phyloP scores from a whole-genome alignment of 2,797 vertebrate genomes.

The Acanthornis magna region DNA sequence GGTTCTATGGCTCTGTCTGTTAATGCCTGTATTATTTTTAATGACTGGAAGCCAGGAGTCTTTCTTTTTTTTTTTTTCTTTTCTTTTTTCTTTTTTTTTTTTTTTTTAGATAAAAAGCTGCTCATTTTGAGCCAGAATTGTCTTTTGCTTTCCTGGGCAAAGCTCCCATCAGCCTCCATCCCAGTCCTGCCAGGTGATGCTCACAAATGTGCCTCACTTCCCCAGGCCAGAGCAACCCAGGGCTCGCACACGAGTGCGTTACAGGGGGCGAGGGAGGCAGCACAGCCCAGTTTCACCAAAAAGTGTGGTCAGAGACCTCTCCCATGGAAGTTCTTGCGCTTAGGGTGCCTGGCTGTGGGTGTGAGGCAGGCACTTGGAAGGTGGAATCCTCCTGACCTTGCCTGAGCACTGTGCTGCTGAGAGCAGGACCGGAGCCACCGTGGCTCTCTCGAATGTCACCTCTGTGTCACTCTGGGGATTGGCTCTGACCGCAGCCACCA shows the following conservation, averaged over 20 bases:
- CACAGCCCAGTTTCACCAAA: neutral
- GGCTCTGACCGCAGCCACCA: neutral
- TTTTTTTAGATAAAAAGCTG: neutral
- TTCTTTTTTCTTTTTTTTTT: neutral
- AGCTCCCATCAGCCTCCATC: neutral
- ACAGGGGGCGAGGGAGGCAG: neutral
- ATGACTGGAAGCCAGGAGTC: neutral
- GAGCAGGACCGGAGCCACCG: neutral
- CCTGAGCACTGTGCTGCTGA: neutral
- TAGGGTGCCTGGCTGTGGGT: neutral
- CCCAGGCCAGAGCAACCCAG: neutral
- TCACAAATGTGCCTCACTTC: neutral
- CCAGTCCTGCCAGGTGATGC: neutral
- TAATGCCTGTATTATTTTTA: neutral
- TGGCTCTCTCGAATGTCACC: neutral
- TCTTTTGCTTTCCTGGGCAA: neutral
- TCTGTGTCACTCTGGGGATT: neutral
- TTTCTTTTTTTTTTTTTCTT: neutral
- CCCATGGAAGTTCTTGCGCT: neutral
- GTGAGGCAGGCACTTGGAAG: neutral
- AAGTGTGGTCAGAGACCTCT: neutral
- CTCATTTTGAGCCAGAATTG: neutral
- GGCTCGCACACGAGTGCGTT: neutral
- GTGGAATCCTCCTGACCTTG: neutral
- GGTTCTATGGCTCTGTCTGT: neutral